Percentiles rank a stretch among this genome's conserved stretches.
phyloP scores from a whole-genome alignment of 2,888 invertebrate genomes.

The Dorcus hopei region DNA sequence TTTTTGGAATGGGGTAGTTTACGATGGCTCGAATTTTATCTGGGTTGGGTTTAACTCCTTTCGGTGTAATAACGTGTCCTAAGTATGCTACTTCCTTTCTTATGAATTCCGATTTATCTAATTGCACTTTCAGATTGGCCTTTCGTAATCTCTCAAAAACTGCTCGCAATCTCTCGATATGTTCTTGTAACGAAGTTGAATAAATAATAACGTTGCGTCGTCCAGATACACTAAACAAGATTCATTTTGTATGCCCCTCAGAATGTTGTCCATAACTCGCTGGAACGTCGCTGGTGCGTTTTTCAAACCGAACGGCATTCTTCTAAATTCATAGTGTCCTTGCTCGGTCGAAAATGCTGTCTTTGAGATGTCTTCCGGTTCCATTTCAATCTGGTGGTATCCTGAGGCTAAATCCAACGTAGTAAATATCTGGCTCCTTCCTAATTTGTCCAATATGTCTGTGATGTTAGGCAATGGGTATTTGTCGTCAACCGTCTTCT shows the following conservation, averaged over 20 bases:
- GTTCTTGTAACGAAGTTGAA: conserved; percentile 29
- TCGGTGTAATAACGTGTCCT: no score
- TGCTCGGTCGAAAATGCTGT: conserved; percentile 28
- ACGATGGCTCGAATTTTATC: not conserved
- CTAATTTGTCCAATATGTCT: conserved; percentile 33
- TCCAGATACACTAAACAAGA: conserved; percentile 17
- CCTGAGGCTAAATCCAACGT: conserved; percentile 26
- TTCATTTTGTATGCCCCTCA: conserved; percentile 1
- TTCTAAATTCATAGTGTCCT: conserved; percentile 29
- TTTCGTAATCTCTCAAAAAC: conserved; percentile 24
- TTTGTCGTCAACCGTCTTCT: conserved; percentile 31
- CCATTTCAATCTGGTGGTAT: conserved; percentile 23
- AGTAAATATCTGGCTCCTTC: conserved; percentile 28
- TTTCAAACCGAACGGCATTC: conserved; percentile 37
- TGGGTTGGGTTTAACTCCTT: not conserved
- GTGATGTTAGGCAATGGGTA: conserved; percentile 34
- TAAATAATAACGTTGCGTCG: conserved; percentile 36
- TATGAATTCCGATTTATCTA: no score
- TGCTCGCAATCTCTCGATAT: conserved; percentile 25
- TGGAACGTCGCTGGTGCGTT: conserved; percentile 38
- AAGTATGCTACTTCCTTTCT: no score
- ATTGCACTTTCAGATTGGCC: conserved; percentile 1
- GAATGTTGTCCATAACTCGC: conserved; percentile 17
- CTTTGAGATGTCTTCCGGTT: conserved; percentile 24
- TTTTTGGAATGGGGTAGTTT: not conserved